Evolutionary conservation across 92 coral and sea anemone species (phyloP).

Genomic region (Blastomussa wellsi): DNA sequence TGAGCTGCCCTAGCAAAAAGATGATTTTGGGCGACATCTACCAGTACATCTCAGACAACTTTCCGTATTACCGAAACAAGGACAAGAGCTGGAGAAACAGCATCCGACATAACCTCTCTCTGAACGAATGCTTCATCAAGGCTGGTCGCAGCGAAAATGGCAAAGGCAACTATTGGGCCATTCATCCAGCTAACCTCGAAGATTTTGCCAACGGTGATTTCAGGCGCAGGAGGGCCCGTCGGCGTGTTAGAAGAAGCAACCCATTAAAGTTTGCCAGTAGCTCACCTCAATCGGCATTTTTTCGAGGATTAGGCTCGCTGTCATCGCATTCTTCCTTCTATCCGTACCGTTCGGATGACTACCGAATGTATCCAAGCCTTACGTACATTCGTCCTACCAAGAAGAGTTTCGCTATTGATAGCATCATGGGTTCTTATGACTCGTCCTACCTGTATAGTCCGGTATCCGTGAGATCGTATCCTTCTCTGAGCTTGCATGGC

Average conservation of each 20-base stretch:
- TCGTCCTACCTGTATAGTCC: constrained; percentile 37
- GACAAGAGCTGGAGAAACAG: constrained; percentile 99
- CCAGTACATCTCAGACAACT: constrained; percentile 93
- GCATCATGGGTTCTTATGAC: constrained; percentile 45
- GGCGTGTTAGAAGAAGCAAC: constrained; percentile 87
- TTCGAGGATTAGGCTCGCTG: constrained; percentile 58
- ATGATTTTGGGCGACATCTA: constrained; percentile 97
- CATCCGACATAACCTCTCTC: constrained; percentile 90
- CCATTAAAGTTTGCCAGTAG: constrained; percentile 66
- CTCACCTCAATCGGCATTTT: constrained; percentile 50
- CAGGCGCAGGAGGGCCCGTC: constrained; percentile 89
- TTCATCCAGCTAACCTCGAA: constrained; percentile 94
- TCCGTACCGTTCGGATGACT: constrained; percentile 67
- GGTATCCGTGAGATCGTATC: constrained; percentile 31
- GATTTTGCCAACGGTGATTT: constrained; percentile 99
- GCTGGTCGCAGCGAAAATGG: constrained; percentile 99
- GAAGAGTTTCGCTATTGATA: constrained; percentile 78
- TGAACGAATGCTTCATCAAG: constrained; percentile 97
- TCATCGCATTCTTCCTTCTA: constrained; percentile 52
- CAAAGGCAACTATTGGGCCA: constrained; percentile 99
- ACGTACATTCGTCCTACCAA: constrained; percentile 62
- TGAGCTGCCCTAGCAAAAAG: constrained; percentile 86
- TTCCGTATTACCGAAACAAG: constrained; percentile 93
- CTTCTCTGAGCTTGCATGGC: constrained; percentile 22
- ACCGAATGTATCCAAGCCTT: constrained; percentile 51